Percentiles rank a stretch among this genome's conserved stretches.
Conservation (phyloP, 2,113 vertebrate genomes). For the Gnathochromis pfefferi region DNA sequence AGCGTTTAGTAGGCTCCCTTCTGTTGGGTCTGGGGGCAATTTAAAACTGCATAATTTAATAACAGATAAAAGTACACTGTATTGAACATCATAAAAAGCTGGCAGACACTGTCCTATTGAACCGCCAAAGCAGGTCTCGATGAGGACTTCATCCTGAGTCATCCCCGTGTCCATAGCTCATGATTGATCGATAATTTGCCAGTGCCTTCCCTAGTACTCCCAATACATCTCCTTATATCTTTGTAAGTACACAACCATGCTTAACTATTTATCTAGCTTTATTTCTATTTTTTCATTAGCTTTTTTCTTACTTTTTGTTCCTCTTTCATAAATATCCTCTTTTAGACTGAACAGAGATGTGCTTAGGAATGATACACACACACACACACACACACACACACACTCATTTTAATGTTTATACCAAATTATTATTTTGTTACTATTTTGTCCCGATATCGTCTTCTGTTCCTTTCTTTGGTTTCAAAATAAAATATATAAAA, state of each 20-base stretch:
- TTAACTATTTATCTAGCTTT: background rate
- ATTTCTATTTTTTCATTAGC: background rate
- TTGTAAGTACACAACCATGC: background rate
- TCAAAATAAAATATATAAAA: background rate
- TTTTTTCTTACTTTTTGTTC: background rate
- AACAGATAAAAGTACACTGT: background rate
- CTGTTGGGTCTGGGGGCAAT: background rate
- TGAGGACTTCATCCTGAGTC: background rate
- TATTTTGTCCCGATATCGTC: background rate
- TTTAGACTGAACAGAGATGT: background rate
- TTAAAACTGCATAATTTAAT: background rate
- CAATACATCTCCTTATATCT: background rate
- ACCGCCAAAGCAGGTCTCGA: background rate
- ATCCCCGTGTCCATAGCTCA: rapidly evolving
- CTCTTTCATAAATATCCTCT: background rate
- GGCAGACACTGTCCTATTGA: no score
- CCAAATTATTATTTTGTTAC: background rate
- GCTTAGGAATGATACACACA: background rate
- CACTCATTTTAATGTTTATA: background rate
- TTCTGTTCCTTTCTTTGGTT: background rate
- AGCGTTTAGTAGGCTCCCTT: background rate
- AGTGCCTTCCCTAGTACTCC: background rate
- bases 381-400: background rate
- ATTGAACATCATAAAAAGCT: background rate
- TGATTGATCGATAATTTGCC: background rate